These are phyloP conservation scores for Sminthopsis crassicaudata DNA, from an alignment of 2,113 vertebrate genomes.

Conservation along the genomic window DNA sequence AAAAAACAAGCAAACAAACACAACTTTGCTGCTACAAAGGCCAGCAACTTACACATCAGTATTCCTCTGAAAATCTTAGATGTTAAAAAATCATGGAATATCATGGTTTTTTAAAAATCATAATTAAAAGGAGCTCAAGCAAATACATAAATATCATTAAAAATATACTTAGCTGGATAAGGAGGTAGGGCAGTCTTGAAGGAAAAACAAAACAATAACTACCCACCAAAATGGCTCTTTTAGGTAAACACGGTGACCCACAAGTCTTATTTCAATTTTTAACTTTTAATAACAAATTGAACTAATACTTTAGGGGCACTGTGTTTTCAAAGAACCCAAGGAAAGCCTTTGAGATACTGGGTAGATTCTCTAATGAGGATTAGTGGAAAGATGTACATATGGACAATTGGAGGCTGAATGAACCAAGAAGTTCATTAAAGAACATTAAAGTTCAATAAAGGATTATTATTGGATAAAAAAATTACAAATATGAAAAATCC, in stretches of 20 bases:
- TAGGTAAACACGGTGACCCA: background rate
- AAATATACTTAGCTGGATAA: background rate
- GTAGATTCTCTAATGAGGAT: background rate
- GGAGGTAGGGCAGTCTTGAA: background rate
- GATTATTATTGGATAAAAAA: background rate
- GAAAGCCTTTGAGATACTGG: background rate
- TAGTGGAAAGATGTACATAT: background rate
- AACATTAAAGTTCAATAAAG: background rate
- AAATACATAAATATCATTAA: background rate
- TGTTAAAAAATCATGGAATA: background rate
- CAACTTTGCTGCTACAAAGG: background rate
- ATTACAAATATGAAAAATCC: background rate
- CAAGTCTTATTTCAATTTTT: background rate
- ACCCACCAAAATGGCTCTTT: background rate
- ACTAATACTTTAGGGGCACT: background rate
- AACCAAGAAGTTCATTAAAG: too few relatives aligned
- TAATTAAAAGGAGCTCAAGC: background rate
- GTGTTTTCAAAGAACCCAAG: background rate
- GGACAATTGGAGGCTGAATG: background rate
- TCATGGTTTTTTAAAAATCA: background rate
- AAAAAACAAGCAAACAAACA: background rate
- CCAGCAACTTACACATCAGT: background rate
- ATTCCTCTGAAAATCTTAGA: background rate
- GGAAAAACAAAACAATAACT: background rate
- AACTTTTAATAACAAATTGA: background rate